Conservation (phyloP, 2,888 invertebrate species). For the Noctua janthina region DNA sequence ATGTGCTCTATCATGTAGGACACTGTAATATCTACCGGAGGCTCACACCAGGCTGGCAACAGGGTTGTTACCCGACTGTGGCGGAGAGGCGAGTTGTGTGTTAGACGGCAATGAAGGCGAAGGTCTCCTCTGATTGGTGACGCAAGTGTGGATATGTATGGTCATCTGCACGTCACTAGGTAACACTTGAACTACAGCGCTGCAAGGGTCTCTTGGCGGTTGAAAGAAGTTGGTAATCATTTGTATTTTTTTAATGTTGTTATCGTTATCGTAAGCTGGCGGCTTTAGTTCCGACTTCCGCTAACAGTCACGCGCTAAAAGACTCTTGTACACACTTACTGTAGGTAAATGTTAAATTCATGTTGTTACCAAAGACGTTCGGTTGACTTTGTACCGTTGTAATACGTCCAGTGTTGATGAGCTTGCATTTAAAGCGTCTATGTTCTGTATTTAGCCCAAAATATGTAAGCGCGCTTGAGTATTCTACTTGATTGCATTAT, state of each 20-base stretch:
- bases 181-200: background rate
- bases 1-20: slow-evolving; percentile 87
- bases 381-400: background rate
- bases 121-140: background rate
- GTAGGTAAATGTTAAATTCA: background rate
- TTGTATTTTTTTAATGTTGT: background rate
- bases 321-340: background rate
- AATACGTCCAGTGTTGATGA: slow-evolving; percentile 39
- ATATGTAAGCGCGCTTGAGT: slow-evolving; percentile 5
- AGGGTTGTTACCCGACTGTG: slow-evolving; percentile 13
- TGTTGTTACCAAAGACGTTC: slow-evolving; percentile 4
- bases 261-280: background rate
- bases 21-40: slow-evolving; percentile 10
- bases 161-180: background rate
- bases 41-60: background rate
- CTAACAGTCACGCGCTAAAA: background rate
- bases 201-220: background rate
- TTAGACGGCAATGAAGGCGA: background rate
- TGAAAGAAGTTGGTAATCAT: background rate
- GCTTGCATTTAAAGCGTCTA: slow-evolving; percentile 23
- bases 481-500: slow-evolving; percentile 10
- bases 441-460: slow-evolving; percentile 1
- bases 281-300: background rate
- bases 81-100: slow-evolving; percentile 9
- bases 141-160: background rate